Percentiles rank a stretch among this genome's conserved stretches.
Conservation (phyloP, 1,140 invertebrate genomes). For the Brachionus rotundiformis region DNA sequence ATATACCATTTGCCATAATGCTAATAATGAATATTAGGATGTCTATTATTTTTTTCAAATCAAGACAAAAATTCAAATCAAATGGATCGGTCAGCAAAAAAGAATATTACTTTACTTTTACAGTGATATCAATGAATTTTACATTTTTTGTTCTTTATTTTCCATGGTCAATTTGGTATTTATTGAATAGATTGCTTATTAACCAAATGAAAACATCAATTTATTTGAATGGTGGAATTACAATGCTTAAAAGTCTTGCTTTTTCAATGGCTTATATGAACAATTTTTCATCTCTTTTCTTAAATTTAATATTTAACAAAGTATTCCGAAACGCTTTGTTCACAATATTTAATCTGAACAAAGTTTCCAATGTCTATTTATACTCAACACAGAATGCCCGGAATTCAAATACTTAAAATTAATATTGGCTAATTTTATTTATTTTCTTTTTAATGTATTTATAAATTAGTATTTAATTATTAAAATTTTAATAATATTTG, state of each 20-base stretch:
- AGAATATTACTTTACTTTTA: conserved; percentile 27
- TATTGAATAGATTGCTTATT: background rate
- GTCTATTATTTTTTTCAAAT: conserved; percentile 2
- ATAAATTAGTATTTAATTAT: too few relatives aligned
- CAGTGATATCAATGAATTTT: conserved; percentile 30
- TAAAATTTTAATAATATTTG: too few relatives aligned
- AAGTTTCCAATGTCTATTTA: background rate
- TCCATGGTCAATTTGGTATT: conserved; percentile 37
- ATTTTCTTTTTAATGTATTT: too few relatives aligned
- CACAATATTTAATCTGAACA: background rate
- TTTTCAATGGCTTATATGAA: conserved; percentile 43
- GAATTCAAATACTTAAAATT: background rate
- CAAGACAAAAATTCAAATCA: conserved; percentile 9
- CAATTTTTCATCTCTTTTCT: background rate
- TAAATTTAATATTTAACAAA: conserved; percentile 27
- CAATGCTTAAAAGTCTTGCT: background rate
- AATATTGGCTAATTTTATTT: too few relatives aligned
- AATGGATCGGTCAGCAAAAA: background rate
- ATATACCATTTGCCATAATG: conserved; percentile 25
- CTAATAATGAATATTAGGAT: background rate
- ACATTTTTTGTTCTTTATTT: conserved; percentile 23
- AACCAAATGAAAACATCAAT: background rate
- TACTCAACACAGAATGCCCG: background rate
- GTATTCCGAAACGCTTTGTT: background rate
- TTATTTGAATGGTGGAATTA: background rate